A percentile compares a stretch with the other conserved stretches of the same genome.
Conservation (phyloP, 1,140 invertebrate species). For the Propsilocerus akamusi region DNA sequence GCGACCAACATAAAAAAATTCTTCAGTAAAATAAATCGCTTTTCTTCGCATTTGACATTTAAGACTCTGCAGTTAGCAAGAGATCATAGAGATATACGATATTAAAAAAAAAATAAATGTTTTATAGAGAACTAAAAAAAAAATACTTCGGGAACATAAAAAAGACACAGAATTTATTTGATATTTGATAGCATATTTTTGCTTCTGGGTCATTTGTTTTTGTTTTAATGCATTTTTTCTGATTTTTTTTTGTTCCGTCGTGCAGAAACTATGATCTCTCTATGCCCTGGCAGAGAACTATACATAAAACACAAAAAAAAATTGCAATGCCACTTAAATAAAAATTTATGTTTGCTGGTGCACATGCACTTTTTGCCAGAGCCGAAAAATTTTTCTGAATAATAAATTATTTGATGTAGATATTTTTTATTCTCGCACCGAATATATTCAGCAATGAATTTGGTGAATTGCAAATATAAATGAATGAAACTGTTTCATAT, state of each 20-base stretch:
- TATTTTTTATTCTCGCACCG: too few species aligned
- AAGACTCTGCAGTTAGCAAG: constrained; percentile 1
- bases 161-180: background rate
- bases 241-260: background rate
- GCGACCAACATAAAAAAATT: too few species aligned
- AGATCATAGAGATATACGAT: background rate
- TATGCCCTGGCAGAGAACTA: too few species aligned
- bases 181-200: background rate
- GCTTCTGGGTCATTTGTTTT: background rate
- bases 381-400: background rate
- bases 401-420: constrained; percentile 3
- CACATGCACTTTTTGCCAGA: background rate
- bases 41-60: constrained; percentile 1
- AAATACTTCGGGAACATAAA: background rate
- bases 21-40: background rate
- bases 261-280: background rate
- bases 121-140: too few species aligned
- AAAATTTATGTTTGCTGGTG: background rate
- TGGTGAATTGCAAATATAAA: too few species aligned
- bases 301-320: background rate
- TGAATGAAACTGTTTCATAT: too few species aligned
- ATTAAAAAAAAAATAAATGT: too few species aligned
- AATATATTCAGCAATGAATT: too few species aligned
- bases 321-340: background rate
- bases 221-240: background rate